A percentile compares a stretch with the other conserved stretches of the same genome.
Evolutionary conservation across 2,888 invertebrate species (phyloP).

Genomic region (Andrena trimmerana): DNA sequence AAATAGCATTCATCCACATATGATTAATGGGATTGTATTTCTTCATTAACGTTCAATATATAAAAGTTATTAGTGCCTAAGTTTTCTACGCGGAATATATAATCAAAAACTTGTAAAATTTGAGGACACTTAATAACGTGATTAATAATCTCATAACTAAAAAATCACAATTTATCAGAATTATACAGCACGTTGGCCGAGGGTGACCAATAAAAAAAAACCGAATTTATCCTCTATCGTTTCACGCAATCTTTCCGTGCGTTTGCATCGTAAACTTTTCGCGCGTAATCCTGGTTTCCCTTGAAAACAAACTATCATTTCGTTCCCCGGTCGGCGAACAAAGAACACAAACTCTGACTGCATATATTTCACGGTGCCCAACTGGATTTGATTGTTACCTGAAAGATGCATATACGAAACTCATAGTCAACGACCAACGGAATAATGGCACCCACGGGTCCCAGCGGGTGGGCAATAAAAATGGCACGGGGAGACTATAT

Average conservation of each 20-base stretch:
- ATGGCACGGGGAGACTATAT: conserved; percentile 28
- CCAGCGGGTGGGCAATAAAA: conserved; percentile 42
- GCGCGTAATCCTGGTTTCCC: not conserved
- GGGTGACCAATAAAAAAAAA: not conserved
- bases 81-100: too few species aligned
- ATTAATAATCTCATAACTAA: too few species aligned
- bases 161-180: too few species aligned
- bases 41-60: too few species aligned
- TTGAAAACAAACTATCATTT: not conserved
- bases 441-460: conserved; percentile 33
- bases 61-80: too few species aligned
- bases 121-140: too few species aligned
- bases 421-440: conserved; percentile 17
- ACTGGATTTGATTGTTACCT: conserved; percentile 15
- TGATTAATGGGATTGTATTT: too few species aligned
- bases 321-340: too few species aligned
- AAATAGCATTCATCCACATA: too few species aligned
- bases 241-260: not conserved
- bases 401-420: conserved; percentile 21
- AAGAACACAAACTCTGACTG: not conserved
- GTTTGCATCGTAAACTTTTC: not conserved
- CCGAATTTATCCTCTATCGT: not conserved
- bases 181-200: not conserved
- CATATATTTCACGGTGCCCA: conserved; percentile 10
- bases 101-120: too few species aligned